Base-by-base conservation (phyloP, 2,797 vertebrate species). In the Urocyon cinereoargenteus region DNA sequence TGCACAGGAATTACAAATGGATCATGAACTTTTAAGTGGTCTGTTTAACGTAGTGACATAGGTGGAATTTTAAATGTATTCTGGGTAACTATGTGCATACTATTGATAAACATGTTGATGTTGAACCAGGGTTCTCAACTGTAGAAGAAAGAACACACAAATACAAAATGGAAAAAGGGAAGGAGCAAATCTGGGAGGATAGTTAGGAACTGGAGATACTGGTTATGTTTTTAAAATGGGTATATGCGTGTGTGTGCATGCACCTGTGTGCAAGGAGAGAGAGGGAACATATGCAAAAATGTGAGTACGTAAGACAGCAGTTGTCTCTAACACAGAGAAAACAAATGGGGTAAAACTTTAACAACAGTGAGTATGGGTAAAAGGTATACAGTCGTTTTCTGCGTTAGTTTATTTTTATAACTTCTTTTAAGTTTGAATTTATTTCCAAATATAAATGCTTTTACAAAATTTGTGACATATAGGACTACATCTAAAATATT, bases 401-500 rank as follows among this genome's bases (percentile, higher is more conserved):
- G 34, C n/a, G 61, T 40, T 94, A 59, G 57, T 87, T 95, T 94
- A 66, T 79, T 92, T 77, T 95, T 84, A 40, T 72, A 88, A 91
- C 24, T 88, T 87, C 45, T 85, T 78, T 10, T 64, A 84, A 70
- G 22, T 55, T 95, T 86, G 70, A 96, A 96, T 72, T 49, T 90
- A 75, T 75, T 91, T 70, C 12, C 40, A 93, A 93, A 86, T 81
- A 70, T 59, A 87, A 75, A 91, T 34, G 0, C 77, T 96, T 85
- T 89, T 73, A 95, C 0, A 83, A 92, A 94, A 85, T 91, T 91
- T 73, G 31, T 96, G 18, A 90, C 26, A 64, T 34, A 70, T 18
- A 53, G 18, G 10, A 95, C 59, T 91, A 87, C 53, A 78, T 31
- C 81, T 91, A 88, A 96, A 97, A 89, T 96, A 82, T 45, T 93